phyloP scores from a whole-genome alignment of 2,113 vertebrate genomes.

The Zosterops lateralis region DNA sequence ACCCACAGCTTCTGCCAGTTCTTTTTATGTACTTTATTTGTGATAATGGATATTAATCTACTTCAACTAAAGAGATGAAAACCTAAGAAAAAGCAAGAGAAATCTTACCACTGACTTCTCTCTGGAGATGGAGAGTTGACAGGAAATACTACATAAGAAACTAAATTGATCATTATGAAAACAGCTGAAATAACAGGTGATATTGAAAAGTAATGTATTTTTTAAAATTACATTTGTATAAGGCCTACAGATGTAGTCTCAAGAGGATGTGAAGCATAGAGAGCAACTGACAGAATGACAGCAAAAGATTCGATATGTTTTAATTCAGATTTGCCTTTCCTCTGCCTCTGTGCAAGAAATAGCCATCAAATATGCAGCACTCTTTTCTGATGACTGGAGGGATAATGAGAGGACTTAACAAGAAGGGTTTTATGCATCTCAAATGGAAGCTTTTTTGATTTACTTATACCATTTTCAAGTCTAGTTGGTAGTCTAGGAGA shows the following conservation, averaged over 20 bases:
- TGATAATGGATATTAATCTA: background rate
- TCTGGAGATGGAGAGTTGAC: background rate
- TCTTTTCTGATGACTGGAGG: background rate
- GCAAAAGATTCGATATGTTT: background rate
- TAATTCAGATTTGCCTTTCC: background rate
- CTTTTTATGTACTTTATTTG: background rate
- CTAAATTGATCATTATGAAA: constrained; percentile 30
- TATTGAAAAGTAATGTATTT: background rate
- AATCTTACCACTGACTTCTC: background rate
- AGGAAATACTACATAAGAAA: constrained; percentile 18
- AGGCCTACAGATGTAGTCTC: background rate
- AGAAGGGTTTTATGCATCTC: background rate
- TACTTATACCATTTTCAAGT: background rate
- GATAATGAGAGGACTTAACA: background rate
- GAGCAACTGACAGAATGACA: background rate
- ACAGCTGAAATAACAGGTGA: constrained; percentile 16
- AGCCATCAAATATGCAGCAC: background rate
- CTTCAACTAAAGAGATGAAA: background rate
- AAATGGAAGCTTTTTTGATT: background rate
- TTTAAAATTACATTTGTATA: background rate
- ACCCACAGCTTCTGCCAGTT: background rate
- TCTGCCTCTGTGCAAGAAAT: background rate
- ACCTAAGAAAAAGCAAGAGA: background rate
- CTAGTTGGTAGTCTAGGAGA: background rate
- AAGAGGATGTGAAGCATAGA: background rate